phyloP scores from a whole-genome alignment of 2,797 vertebrate genomes.

The Ceryle rudis region DNA sequence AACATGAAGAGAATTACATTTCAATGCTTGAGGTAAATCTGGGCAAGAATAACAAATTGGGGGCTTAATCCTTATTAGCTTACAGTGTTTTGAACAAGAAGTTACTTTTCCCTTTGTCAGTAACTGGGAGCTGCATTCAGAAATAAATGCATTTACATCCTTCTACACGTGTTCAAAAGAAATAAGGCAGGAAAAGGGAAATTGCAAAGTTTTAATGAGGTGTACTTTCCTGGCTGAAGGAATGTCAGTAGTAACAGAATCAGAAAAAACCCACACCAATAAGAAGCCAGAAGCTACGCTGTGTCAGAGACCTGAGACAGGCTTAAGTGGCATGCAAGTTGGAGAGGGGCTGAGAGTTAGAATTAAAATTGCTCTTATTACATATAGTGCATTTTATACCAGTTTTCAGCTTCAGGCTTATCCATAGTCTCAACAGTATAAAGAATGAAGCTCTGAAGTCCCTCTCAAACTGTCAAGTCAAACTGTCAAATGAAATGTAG shows the following conservation, averaged over 20 bases:
- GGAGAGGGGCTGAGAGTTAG: slow-evolving; percentile 72
- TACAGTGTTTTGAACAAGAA: neutral
- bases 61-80: neutral
- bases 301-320: slow-evolving; percentile 64
- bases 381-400: slow-evolving; percentile 75
- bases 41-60: slow-evolving; percentile 33
- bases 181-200: neutral
- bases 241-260: slow-evolving; percentile 50
- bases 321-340: slow-evolving; percentile 76
- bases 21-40: neutral
- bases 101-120: neutral
- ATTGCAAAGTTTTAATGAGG: neutral
- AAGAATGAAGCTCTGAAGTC: slow-evolving; percentile 80
- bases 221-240: slow-evolving; percentile 3
- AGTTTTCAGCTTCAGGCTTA: slow-evolving; percentile 82
- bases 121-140: neutral
- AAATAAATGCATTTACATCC: neutral
- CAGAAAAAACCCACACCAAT: slow-evolving; percentile 21
- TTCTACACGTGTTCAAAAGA: neutral
- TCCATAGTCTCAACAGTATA: slow-evolving; percentile 83
- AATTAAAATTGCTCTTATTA: slow-evolving; percentile 65
- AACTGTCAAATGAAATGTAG: slow-evolving; percentile 93
- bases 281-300: slow-evolving; percentile 56
- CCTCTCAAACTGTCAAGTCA: slow-evolving; percentile 86
- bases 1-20: neutral